Percentiles rank a stretch among this genome's conserved stretches.
Conservation (phyloP, 2,888 invertebrate genomes). For the Drosophila mercatorum region DNA sequence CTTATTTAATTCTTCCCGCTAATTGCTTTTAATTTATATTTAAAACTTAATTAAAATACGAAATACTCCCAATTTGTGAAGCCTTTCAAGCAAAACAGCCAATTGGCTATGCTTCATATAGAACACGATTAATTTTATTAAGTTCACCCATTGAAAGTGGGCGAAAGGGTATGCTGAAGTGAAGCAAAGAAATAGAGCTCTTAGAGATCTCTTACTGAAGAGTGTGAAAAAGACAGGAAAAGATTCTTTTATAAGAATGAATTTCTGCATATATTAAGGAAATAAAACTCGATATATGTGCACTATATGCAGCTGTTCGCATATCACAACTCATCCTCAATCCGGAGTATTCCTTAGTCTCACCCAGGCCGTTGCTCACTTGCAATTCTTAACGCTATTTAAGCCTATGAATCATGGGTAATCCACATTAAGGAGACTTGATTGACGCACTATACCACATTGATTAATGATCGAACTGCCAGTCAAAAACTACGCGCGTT, state of each 20-base stretch:
- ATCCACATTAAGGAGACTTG: constrained; percentile 21
- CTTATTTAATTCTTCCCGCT: background rate
- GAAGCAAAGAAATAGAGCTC: no score
- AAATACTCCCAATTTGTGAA: constrained; percentile 2
- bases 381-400: constrained; percentile 15
- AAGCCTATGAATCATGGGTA: constrained; percentile 41
- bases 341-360: background rate
- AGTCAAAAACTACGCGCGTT: constrained; percentile 14
- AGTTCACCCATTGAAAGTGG: background rate
- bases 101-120: constrained; percentile 20
- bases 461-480: constrained; percentile 55
- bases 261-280: no score
- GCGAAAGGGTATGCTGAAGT: background rate
- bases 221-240: no score
- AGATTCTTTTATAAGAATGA: no score
- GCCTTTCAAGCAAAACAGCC: constrained; percentile 13
- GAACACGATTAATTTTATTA: constrained; percentile 20
- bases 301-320: background rate
- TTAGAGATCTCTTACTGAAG: no score
- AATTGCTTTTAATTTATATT: constrained; percentile 18
- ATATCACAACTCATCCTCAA: background rate
- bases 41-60: constrained; percentile 16
- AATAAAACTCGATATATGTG: background rate
- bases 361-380: background rate
- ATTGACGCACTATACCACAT: constrained; percentile 39